Conservation (phyloP, 2,113 vertebrate species). For the Mesocricetus auratus region DNA sequence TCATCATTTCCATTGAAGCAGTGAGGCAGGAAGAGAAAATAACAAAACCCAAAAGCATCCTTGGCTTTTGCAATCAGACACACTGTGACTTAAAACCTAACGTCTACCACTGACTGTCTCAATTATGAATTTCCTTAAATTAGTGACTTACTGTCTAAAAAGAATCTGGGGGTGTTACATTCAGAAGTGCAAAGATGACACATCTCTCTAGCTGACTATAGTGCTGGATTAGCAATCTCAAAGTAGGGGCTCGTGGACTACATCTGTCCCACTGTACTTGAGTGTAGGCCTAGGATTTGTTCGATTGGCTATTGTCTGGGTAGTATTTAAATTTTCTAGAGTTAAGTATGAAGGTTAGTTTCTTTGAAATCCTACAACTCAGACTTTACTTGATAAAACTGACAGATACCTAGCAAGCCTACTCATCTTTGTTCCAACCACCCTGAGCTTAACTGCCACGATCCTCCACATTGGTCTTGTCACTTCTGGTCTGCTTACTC, state of each 20-base stretch:
- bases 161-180: not conserved
- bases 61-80: not conserved
- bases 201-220: not conserved
- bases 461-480: not conserved
- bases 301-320: not conserved
- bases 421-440: not conserved
- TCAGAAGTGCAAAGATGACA: not conserved
- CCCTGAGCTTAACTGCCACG: not conserved
- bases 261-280: no score
- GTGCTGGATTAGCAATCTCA: not conserved
- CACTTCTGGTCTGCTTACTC: not conserved
- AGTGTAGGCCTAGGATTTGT: not conserved
- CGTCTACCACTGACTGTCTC: not conserved
- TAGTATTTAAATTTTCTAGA: not conserved
- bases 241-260: not conserved
- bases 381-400: not conserved
- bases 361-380: not conserved
- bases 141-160: not conserved
- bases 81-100: not conserved
- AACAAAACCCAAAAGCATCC: not conserved
- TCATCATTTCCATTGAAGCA: constrained; percentile 9
- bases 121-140: not conserved
- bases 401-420: not conserved
- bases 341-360: constrained; percentile 18
- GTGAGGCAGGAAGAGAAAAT: not conserved